These are phyloP conservation scores for Nannoperca australis DNA, from an alignment of 2,797 vertebrate genomes.

Conservation along the genomic window DNA sequence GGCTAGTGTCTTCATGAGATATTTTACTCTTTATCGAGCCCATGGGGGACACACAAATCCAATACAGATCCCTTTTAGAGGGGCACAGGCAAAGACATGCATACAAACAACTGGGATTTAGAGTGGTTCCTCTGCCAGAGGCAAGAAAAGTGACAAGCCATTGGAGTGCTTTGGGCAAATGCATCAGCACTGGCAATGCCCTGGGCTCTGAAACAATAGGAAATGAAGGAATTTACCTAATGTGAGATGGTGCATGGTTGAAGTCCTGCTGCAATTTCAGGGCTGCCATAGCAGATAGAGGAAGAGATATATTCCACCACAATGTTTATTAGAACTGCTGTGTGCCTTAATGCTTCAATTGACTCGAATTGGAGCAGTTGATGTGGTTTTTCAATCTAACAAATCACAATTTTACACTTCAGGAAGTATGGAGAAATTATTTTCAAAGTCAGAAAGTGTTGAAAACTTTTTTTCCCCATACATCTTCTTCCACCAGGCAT, in stretches of 20 bases:
- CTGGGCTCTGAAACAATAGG: slow-evolving; percentile 63
- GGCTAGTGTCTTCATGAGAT: slow-evolving; percentile 82
- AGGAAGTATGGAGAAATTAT: slow-evolving; percentile 20
- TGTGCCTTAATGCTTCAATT: slow-evolving; percentile 27
- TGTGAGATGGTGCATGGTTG: slow-evolving; percentile 56
- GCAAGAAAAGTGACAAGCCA: slow-evolving; percentile 79
- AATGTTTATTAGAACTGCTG: slow-evolving; percentile 18
- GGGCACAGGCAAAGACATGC: slow-evolving; percentile 75
- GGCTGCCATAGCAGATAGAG: slow-evolving; percentile 14
- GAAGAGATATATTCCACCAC: slow-evolving; percentile 19
- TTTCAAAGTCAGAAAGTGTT: slow-evolving; percentile 45
- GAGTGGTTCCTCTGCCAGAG: slow-evolving; percentile 76
- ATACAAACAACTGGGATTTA: slow-evolving; percentile 85
- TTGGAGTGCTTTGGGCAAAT: slow-evolving; percentile 77
- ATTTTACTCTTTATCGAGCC: slow-evolving; percentile 85
- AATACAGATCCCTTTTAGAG: slow-evolving; percentile 79
- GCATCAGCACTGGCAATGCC: slow-evolving; percentile 74
- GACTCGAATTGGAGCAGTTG: slow-evolving; percentile 6
- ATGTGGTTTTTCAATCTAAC: slow-evolving; percentile 22
- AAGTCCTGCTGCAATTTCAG: slow-evolving; percentile 47
- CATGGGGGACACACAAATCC: slow-evolving; percentile 83
- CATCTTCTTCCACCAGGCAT: slow-evolving; percentile 46
- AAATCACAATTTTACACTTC: slow-evolving; percentile 39
- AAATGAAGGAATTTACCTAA: slow-evolving; percentile 73
- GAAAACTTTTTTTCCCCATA: slow-evolving; percentile 51